Evolutionary conservation across 2,113 vertebrate genomes (phyloP), one percentile per base, ranked within the genome.

Genomic region (Sarotherodon lohbergeri): DNA sequence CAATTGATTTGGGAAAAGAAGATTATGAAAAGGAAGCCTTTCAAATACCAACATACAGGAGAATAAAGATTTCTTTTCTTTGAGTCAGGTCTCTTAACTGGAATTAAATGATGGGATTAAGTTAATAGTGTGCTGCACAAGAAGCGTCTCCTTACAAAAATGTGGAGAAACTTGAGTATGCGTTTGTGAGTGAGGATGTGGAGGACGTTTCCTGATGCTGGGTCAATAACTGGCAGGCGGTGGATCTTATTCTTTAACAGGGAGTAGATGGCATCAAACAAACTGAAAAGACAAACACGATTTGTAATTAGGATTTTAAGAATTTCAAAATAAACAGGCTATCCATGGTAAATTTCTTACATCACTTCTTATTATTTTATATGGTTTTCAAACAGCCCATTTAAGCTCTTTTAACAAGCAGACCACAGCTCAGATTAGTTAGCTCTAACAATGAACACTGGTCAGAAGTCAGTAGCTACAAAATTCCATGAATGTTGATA

Each of bases 171-270:
- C 94, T 99, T 99, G 86, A 99, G 98, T 90, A 99, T 97, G 41
- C 98, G 97, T 86, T 99, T 99, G 94, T 99, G 98, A 0, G 98
- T 99, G 84, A 99, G 97, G 90, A 99, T 99, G 91, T 98, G 97
- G n/a, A 99, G 97, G 81, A 98, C 98, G 0, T 98, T 96, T 24
- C 98, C 98, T 0, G 98, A 97, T n/a, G 94, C 29, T 0, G 98
- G 98, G 90, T 99, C 98, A 5, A 99, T 97, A 59, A 99, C 96
- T 0, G 98, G 98, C 82, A 99, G 96, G 2, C 98, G 97, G 83
- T 99, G 98, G 88, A 99, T 99, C 93, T 98, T 98, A 90, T 99
- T 97, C 95, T 98, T 99, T 95, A 98, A 95, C 92, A 99, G 94
- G 34, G 96, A 96, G 90, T 99, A 99, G 90, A 99, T 98, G 2